phyloP scores from a whole-genome alignment of 23 tunicate species.

The Trididemnum miniatum region DNA sequence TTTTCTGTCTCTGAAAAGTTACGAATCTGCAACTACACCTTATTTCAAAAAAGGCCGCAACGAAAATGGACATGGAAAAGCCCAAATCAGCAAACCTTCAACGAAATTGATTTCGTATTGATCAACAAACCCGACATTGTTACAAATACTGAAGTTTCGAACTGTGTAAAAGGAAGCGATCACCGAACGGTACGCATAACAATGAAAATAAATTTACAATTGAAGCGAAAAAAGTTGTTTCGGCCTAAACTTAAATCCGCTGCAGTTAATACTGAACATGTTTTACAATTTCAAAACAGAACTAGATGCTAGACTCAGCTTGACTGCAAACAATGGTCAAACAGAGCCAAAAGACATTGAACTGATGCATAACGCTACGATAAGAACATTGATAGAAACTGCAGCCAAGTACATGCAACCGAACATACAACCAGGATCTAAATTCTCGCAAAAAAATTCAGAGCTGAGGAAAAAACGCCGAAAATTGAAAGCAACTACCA shows the following conservation, averaged over 20 bases:
- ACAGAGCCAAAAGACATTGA: no score
- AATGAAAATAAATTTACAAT: slow-evolving; percentile 1
- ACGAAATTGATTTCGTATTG: slow-evolving; percentile 4
- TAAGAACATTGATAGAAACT: no score
- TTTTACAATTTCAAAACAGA: slow-evolving; percentile 2
- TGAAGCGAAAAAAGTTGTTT: neutral
- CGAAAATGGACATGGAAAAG: slow-evolving; percentile 22
- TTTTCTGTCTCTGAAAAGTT: neutral
- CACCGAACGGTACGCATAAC: slow-evolving; percentile 11
- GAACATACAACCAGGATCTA: no score
- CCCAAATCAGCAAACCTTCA: slow-evolving; percentile 13
- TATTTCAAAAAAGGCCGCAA: neutral
- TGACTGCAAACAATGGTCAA: no score
- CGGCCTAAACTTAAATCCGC: neutral
- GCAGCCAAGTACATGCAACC: no score
- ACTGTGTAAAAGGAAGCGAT: slow-evolving; percentile 12
- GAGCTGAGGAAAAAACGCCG: no score
- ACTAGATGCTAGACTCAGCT: no score
- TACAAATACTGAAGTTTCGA: slow-evolving; percentile 5
- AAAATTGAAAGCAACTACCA: no score
- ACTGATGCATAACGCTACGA: no score
- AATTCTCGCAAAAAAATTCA: no score
- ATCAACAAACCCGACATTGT: slow-evolving; percentile 2
- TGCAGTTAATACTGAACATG: neutral
- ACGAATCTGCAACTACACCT: neutral